Conservation (phyloP, 2,797 vertebrate species). For the Pelodytes ibericus region DNA sequence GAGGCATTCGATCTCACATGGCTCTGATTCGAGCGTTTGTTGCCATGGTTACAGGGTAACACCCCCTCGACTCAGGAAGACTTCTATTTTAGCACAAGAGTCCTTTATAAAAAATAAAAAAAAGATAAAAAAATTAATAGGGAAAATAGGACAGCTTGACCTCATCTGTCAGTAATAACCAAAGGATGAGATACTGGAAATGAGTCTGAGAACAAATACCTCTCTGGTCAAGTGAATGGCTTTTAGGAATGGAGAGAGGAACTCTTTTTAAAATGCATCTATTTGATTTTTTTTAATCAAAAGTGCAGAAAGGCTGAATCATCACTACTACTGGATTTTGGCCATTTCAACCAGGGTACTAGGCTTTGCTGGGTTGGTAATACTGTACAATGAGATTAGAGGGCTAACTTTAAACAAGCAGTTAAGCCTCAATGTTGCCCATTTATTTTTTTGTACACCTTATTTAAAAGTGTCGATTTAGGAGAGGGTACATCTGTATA, state of each 20-base stretch:
- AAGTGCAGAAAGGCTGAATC: not conserved
- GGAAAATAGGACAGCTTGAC: not conserved
- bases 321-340: not conserved
- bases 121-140: too few relatives aligned
- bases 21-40: slow-evolving; percentile 65
- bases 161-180: not conserved
- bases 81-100: slow-evolving; percentile 51
- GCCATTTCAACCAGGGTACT: not conserved
- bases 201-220: not conserved
- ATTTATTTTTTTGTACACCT: too few relatives aligned
- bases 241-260: not conserved
- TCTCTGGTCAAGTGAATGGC: not conserved
- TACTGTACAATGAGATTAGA: too few relatives aligned
- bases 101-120: slow-evolving; percentile 51
- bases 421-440: too few relatives aligned
- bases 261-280: not conserved
- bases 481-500: too few relatives aligned
- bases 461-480: too few relatives aligned
- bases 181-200: not conserved
- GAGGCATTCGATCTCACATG: slow-evolving; percentile 61
- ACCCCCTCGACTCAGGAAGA: slow-evolving; percentile 43
- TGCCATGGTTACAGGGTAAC: slow-evolving; percentile 66
- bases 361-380: too few relatives aligned
- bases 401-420: too few relatives aligned
- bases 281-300: not conserved